These are phyloP conservation scores for Stenodema calcarata DNA, from an alignment of 2,888 invertebrate genomes.

Conservation along the genomic window DNA sequence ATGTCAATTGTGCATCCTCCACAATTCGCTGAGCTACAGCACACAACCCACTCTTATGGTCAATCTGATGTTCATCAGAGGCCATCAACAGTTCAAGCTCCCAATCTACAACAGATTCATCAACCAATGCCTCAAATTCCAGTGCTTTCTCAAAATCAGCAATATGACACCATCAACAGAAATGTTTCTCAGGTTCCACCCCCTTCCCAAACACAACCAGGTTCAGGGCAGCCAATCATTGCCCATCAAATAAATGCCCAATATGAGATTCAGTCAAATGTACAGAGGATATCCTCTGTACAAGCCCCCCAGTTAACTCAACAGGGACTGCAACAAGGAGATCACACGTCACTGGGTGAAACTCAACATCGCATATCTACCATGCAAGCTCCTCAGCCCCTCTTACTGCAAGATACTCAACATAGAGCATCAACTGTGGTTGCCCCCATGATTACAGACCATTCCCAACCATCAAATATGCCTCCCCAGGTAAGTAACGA, in stretches of 20 bases:
- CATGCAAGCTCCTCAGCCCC: conserved; percentile 19
- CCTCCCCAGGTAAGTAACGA: background rate
- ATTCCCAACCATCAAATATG: background rate
- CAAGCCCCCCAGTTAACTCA: conserved; percentile 57
- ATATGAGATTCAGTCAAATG: background rate
- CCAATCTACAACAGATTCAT: conserved; percentile 56
- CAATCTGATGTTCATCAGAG: conserved; percentile 61
- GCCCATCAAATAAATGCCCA: conserved; percentile 6
- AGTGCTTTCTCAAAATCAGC: background rate
- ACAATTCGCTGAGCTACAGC: conserved; percentile 62
- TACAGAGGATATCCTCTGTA: conserved; percentile 58
- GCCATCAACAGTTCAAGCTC: conserved; percentile 64
- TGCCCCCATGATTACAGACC: background rate
- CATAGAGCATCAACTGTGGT: conserved; percentile 1
- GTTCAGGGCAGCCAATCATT: conserved; percentile 58
- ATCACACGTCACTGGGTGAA: background rate
- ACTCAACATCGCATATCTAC: conserved; percentile 30
- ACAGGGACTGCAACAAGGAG: background rate
- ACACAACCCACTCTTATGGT: background rate
- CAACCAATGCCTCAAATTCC: background rate
- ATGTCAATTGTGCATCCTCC: conserved; percentile 52
- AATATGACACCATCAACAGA: background rate
- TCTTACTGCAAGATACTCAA: conserved; percentile 20
- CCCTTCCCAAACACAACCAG: background rate
- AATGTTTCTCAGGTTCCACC: background rate